Conservation (phyloP, 2,888 invertebrate genomes). For the Luperina nickerlii region DNA sequence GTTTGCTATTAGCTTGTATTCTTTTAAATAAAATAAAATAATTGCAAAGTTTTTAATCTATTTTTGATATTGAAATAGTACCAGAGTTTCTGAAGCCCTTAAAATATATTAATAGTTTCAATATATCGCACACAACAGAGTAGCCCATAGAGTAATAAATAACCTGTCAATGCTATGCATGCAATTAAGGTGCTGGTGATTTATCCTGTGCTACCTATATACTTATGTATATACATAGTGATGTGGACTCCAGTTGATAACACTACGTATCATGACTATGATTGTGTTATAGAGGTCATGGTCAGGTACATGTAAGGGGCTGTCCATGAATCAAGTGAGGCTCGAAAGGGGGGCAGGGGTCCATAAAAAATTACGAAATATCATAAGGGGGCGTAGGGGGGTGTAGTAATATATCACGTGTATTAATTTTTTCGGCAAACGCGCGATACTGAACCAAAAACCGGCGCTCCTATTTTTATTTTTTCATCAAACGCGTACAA, state of each 20-base stretch:
- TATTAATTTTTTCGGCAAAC: too few relatives aligned
- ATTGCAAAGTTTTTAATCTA: background rate
- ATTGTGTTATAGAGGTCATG: background rate
- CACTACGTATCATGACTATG: background rate
- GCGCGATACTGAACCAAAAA: too few relatives aligned
- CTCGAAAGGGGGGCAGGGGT: too few relatives aligned
- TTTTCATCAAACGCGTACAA: too few relatives aligned
- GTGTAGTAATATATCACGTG: too few relatives aligned
- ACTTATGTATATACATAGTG: background rate
- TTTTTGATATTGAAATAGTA: background rate
- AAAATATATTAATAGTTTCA: background rate
- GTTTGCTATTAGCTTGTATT: background rate
- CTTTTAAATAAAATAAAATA: background rate
- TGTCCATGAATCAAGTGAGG: too few relatives aligned
- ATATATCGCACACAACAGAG: background rate
- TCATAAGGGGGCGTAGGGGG: too few relatives aligned
- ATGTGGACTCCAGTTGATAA: background rate
- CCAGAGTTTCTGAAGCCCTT: background rate
- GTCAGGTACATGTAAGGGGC: background rate
- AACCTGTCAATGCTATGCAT: background rate
- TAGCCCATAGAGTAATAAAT: background rate
- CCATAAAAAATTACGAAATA: too few relatives aligned
- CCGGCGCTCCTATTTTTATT: too few relatives aligned
- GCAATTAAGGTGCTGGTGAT: background rate
- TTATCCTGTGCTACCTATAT: background rate